Evolutionary conservation across 2,113 vertebrate species (phyloP).

Genomic region (Marmota flaviventris): DNA sequence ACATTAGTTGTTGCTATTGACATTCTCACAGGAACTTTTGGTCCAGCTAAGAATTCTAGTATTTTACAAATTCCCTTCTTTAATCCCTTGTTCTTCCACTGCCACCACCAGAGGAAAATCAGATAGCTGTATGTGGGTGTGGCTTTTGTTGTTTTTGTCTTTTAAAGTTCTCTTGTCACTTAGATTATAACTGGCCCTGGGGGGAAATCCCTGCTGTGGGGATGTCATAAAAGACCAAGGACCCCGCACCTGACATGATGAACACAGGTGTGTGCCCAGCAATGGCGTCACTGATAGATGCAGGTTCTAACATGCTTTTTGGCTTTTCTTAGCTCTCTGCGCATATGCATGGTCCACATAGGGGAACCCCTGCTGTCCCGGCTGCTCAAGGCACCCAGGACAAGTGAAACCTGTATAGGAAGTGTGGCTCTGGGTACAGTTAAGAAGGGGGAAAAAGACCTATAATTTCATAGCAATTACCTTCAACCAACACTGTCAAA

Average conservation of each 20-base stretch:
- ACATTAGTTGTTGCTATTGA: background rate
- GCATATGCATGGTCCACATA: background rate
- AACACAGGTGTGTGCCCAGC: background rate
- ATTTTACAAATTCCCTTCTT: background rate
- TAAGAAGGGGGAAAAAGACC: conserved; percentile 59
- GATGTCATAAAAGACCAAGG: conserved; percentile 7
- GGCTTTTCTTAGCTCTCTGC: background rate
- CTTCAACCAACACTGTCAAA: conserved; percentile 3
- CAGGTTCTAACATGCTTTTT: background rate
- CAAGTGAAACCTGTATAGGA: conserved; percentile 60
- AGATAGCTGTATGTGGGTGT: too few relatives aligned
- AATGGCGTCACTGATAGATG: background rate
- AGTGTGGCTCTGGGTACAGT: background rate
- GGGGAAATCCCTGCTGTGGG: background rate
- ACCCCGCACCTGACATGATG: background rate
- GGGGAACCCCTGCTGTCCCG: background rate
- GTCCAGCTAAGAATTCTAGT: background rate
- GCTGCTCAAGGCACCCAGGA: background rate
- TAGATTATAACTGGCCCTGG: background rate
- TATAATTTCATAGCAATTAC: conserved; percentile 66
- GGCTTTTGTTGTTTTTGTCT: background rate
- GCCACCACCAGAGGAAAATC: background rate
- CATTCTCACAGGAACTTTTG: background rate
- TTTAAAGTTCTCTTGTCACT: conserved; percentile 4
- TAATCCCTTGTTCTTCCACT: background rate